These are phyloP conservation scores for Silurus lanzhouensis DNA, from an alignment of 2,797 vertebrate genomes.

Conservation along the genomic window DNA sequence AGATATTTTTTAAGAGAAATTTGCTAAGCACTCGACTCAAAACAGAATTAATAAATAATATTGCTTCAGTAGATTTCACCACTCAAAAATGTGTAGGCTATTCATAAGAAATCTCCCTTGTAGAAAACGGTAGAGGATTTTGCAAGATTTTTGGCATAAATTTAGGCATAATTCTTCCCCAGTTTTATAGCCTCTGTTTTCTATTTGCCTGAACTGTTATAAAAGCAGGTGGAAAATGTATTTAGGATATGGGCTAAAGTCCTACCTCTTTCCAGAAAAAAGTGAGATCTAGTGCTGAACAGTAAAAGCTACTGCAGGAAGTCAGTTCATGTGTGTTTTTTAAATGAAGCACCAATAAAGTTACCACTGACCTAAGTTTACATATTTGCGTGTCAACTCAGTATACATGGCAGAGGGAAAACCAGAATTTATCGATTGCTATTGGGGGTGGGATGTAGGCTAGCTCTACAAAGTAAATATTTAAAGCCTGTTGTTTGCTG, in stretches of 20 bases:
- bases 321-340: neutral
- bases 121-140: neutral
- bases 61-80: neutral
- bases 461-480: neutral
- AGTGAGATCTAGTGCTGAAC: too few relatives aligned
- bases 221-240: neutral
- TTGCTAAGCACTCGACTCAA: slow-evolving; percentile 20
- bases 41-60: slow-evolving; percentile 5
- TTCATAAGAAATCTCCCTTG: neutral
- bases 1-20: neutral
- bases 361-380: neutral
- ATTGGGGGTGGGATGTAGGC: neutral
- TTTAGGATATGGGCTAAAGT: neutral
- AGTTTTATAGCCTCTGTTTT: neutral
- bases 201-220: slow-evolving; percentile 12
- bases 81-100: slow-evolving; percentile 4
- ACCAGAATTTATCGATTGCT: neutral
- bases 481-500: neutral
- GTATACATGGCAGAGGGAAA: neutral
- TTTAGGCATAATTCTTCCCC: neutral
- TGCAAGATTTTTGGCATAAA: neutral
- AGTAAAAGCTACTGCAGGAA: neutral
- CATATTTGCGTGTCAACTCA: neutral
- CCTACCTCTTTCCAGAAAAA: neutral
- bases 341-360: neutral